Base-by-base conservation (phyloP, 2,888 invertebrate species). In the Ormia ochracea region DNA sequence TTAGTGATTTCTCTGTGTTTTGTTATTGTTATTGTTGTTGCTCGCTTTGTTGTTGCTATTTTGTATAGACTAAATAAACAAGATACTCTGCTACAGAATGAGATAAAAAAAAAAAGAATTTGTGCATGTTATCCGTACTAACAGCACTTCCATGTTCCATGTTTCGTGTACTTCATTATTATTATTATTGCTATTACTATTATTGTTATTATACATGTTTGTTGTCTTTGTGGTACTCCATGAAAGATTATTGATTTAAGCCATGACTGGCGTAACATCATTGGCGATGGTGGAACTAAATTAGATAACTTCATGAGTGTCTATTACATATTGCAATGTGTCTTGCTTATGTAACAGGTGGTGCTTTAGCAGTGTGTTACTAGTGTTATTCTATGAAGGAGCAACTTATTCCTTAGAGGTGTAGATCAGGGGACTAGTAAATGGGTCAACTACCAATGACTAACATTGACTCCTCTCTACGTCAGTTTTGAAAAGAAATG, bases 171-270 rank as follows among this genome's bases (percentile, higher is more conserved):
- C 84, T 86, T 88, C 87, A 87, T 88, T 88, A 87, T 87, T 86
- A 85, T 86, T 87, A 86, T 87, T 87, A 85, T 88, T 88, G 87
- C 86, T 86, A 85, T 86, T 87, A 86, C 86, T 87, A 85, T 87
- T 31, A 52, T 65, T 58, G 48, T 21, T 28, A 14, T 58, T 59
- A 28, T 41, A 21, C 12, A 9, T 56, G 61, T 86, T n/a, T 86
- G 85, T 85, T 86, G 84, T 87, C 85, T 85, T 87, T 48, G 56
- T 43, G n/a, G n/a, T 48, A 31, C 41, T 50, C 33, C 45, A 63
- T 48, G 38, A 65, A 65, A 58, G 41, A 74, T 65, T 70, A 58
- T 65, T 41, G 69, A 69, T 63, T 63, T 54, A 69, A 63, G 31
- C 41, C 65, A 72, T 72, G 65, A 52, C 50, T 72, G 48, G 52